Base-by-base conservation (phyloP, 2,113 vertebrate species). In the Pterophyllum scalare region DNA sequence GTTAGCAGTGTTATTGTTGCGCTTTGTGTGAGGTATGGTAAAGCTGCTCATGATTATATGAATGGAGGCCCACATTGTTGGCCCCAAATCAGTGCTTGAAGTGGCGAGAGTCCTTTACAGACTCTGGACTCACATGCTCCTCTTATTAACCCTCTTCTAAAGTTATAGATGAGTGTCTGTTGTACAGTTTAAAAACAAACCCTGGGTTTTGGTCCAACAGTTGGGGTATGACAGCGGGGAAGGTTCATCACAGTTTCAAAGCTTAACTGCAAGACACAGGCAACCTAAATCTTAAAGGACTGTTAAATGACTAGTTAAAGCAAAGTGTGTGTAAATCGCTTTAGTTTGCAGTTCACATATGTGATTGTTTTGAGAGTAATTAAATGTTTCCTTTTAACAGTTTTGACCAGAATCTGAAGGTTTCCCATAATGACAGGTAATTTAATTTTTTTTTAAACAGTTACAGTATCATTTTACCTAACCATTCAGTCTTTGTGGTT, bases 31-130 rank as follows among this genome's bases (percentile, higher is more conserved):
- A 89, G 86, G 89, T 91, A 92, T 79, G 61, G 46, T 74, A 80
- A 84, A 91, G 86, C 88, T 90, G 90, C 90, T 90, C 83, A 52
- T 93, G 93, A 94, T 93, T 93, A 94, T 88, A 89, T 59, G 28
- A 91, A 90, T 84, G 83, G 89, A 91, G 89, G 85, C 82, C 84
- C 87, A 88, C 89, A 89, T 90, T 91, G 83, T 90, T 94, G 90
- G 91, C 86, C 72, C 31, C 11, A 58, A 85, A 88, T 93, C 91
- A 88, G 81, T 64, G 79, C 82, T 81, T 81, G 64, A 89, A 87
- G 52, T 89, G 58, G 75, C 86, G 62, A 57, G 54, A 87, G 86
- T 81, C 79, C 86, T 90, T 74, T 86, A 67, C 80, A 82, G 76
- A 72, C 84, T 89, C 88, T 77, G 79, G 46, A 61, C 82, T 88